phyloP scores from a whole-genome alignment of 2,888 invertebrate species.

The Tetanocera ferruginea region DNA sequence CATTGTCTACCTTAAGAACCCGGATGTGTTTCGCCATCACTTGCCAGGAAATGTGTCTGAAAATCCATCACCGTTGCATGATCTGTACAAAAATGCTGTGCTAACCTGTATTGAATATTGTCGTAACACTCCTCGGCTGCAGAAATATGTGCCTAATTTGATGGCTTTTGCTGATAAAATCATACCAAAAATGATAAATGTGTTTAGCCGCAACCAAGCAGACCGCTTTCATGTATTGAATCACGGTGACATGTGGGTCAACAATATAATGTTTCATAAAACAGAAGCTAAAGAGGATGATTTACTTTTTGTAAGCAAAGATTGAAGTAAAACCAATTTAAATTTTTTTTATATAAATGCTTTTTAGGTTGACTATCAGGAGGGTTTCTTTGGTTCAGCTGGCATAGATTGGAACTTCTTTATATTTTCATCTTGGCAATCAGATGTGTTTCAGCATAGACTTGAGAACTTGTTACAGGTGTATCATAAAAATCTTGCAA shows the following conservation, averaged over 20 bases:
- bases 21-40: slow-evolving; percentile 56
- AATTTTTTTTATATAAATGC: background rate
- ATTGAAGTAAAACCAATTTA: background rate
- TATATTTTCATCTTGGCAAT: slow-evolving; percentile 58
- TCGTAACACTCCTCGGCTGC: slow-evolving; percentile 48
- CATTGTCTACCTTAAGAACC: slow-evolving; percentile 48
- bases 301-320: slow-evolving; percentile 61
- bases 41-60: slow-evolving; percentile 56
- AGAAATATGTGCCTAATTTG: slow-evolving; percentile 53
- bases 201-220: slow-evolving; percentile 54
- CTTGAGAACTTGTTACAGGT: slow-evolving; percentile 52
- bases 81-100: slow-evolving; percentile 55
- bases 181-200: slow-evolving; percentile 56
- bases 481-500: slow-evolving; percentile 53
- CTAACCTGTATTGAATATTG: slow-evolving; percentile 56
- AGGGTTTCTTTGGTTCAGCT: slow-evolving; percentile 62
- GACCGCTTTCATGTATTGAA: slow-evolving; percentile 69
- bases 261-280: slow-evolving; percentile 71
- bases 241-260: slow-evolving; percentile 72
- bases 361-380: slow-evolving; percentile 60
- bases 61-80: slow-evolving; percentile 54
- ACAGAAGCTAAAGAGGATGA: slow-evolving; percentile 60
- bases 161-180: slow-evolving; percentile 53
- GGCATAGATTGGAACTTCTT: slow-evolving; percentile 62
- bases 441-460: slow-evolving; percentile 52